Percentiles rank a stretch among this genome's conserved stretches.
These are phyloP conservation scores for Cossypha caffra DNA, from an alignment of 2,797 vertebrate genomes.

Conservation along the genomic window DNA sequence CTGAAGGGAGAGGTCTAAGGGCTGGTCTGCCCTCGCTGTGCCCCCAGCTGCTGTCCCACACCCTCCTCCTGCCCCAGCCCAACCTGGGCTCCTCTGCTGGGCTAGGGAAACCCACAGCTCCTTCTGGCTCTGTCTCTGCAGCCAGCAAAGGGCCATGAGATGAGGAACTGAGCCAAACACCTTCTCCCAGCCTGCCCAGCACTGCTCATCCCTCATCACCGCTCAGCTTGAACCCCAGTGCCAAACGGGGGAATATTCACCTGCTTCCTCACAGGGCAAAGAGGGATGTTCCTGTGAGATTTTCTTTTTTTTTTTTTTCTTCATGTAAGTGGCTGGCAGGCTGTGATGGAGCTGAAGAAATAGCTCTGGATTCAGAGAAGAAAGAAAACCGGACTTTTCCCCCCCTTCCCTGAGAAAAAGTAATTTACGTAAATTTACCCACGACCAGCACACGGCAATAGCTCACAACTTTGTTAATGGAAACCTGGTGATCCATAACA, in stretches of 20 bases:
- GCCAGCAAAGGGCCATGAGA: fast-evolving
- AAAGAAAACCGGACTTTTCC: background rate
- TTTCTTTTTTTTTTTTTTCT: background rate
- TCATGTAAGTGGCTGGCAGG: background rate
- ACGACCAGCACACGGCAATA: slow-evolving; percentile 68
- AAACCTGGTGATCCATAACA: slow-evolving; percentile 97
- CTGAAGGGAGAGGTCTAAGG: background rate
- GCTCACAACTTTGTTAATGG: slow-evolving; percentile 94
- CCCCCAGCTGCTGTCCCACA: background rate
- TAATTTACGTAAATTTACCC: slow-evolving; percentile 90
- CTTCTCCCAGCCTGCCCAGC: background rate
- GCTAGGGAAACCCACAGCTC: background rate
- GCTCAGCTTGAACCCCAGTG: background rate
- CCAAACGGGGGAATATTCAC: background rate
- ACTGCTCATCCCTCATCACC: background rate
- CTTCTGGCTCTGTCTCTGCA: background rate
- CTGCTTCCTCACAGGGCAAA: background rate
- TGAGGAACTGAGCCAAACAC: background rate
- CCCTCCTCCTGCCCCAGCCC: background rate
- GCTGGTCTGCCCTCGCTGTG: fast-evolving
- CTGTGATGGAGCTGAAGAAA: background rate
- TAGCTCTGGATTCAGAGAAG: background rate
- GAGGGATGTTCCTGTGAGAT: background rate
- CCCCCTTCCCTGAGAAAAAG: slow-evolving; percentile 75
- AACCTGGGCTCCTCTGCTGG: background rate